phyloP scores from a whole-genome alignment of 2,888 invertebrate species.

The Rhagium mordax region DNA sequence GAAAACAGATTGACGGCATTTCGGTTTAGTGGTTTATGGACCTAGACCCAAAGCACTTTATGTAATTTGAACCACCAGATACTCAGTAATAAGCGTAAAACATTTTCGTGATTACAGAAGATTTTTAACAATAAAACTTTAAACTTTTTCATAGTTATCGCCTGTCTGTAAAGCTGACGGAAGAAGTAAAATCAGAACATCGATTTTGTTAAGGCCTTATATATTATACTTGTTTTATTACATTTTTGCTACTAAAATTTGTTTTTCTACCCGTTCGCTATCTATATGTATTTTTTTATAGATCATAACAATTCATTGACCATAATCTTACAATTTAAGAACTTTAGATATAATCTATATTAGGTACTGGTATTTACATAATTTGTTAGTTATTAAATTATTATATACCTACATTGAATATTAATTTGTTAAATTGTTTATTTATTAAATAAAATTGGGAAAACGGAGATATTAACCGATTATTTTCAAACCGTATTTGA shows the following conservation, averaged over 20 bases:
- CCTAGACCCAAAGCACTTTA: conserved; percentile 19
- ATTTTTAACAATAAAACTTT: conserved; percentile 20
- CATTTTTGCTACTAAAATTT: not conserved
- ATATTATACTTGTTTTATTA: not conserved
- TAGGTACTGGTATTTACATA: too few species aligned
- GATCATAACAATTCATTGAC: not conserved
- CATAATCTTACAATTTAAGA: too few species aligned
- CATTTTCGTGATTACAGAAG: conserved; percentile 14
- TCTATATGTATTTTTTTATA: not conserved
- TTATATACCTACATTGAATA: too few species aligned
- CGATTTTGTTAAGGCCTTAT: not conserved
- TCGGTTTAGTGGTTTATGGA: conserved; percentile 22
- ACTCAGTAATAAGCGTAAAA: conserved; percentile 2
- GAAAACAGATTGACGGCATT: conserved; percentile 28
- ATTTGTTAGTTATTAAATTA: too few species aligned
- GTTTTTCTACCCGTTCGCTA: not conserved
- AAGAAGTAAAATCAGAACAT: not conserved
- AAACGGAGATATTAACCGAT: too few species aligned
- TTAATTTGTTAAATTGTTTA: too few species aligned
- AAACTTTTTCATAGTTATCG: not conserved
- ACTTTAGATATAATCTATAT: too few species aligned
- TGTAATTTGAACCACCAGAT: conserved; percentile 9
- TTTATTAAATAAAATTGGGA: too few species aligned
- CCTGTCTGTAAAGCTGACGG: conserved; percentile 1
- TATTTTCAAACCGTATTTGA: too few species aligned